A percentile compares a stretch with the other conserved stretches of the same genome.
These are phyloP conservation scores for Oreonectes daqikongensis DNA, from an alignment of 2,797 vertebrate species.

Conservation along the genomic window DNA sequence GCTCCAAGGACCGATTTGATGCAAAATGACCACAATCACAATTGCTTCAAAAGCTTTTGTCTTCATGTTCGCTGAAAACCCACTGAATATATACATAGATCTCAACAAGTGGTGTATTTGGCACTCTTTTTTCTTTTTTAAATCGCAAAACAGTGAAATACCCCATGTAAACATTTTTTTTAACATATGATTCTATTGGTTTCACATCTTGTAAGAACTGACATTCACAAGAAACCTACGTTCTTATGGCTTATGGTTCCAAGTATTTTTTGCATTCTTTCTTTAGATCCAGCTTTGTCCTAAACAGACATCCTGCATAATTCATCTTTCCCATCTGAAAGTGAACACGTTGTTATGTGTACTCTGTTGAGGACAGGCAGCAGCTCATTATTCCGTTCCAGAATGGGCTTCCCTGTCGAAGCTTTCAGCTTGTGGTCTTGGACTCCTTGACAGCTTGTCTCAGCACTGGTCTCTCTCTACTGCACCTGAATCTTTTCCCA, in stretches of 20 bases:
- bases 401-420: constrained; percentile 26
- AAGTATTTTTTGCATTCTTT: background rate
- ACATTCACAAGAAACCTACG: background rate
- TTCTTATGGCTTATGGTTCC: no score
- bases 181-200: no score
- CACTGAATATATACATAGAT: background rate
- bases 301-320: background rate
- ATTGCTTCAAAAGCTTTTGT: background rate
- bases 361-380: constrained; percentile 6
- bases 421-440: constrained; percentile 33
- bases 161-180: no score
- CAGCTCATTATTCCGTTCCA: constrained; percentile 26
- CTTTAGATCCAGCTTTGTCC: background rate
- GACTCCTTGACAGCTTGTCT: constrained; percentile 71
- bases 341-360: constrained; percentile 6
- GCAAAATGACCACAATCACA: background rate
- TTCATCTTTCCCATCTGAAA: background rate
- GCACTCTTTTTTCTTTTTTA: background rate
- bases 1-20: background rate
- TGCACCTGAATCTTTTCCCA: constrained; percentile 69
- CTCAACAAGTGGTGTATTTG: background rate
- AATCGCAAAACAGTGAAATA: background rate
- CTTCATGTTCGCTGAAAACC: background rate
- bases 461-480: constrained; percentile 67
- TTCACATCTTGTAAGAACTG: no score